Conservation (phyloP, 2,888 invertebrate species). For the Agapostemon virescens region DNA sequence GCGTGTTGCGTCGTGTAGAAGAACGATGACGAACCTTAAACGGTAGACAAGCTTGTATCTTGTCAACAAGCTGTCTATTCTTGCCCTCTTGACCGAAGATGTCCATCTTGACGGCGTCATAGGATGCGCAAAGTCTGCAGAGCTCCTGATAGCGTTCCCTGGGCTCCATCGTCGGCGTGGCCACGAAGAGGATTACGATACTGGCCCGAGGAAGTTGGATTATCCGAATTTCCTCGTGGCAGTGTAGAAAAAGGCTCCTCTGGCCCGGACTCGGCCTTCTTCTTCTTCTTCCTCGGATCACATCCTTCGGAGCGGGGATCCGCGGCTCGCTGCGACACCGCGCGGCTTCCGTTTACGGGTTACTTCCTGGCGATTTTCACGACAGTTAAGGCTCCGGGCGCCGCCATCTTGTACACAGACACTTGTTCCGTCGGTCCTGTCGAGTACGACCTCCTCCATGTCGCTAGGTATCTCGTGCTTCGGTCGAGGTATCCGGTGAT, state of each 20-base stretch:
- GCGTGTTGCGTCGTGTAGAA: constrained; percentile 46
- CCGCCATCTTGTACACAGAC: constrained; percentile 74
- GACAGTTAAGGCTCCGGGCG: constrained; percentile 67
- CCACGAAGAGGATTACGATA: constrained; percentile 51
- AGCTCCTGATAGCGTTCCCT: constrained; percentile 79
- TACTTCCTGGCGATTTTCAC: constrained; percentile 59
- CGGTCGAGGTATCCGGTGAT: constrained; percentile 29
- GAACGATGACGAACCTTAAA: constrained; percentile 77
- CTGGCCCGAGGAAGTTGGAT: constrained; percentile 51
- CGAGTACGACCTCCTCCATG: constrained; percentile 43
- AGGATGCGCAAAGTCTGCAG: constrained; percentile 81
- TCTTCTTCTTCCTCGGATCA: constrained; percentile 57
- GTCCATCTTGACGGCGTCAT: constrained; percentile 81
- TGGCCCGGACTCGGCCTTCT: constrained; percentile 54
- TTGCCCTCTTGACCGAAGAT: constrained; percentile 81
- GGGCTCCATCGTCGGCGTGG: constrained; percentile 60
- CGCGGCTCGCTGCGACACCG: constrained; percentile 65
- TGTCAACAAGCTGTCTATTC: constrained; percentile 80
- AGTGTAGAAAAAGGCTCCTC: constrained; percentile 46
- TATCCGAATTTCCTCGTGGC: constrained; percentile 51
- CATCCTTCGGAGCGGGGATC: constrained; percentile 61
- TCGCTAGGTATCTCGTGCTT: constrained; percentile 23
- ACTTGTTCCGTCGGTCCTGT: constrained; percentile 66
- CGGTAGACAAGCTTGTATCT: constrained; percentile 80
- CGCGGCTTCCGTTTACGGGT: constrained; percentile 61